Base-by-base conservation (phyloP, 2,888 invertebrate genomes). In the Anthophora plumipes region DNA sequence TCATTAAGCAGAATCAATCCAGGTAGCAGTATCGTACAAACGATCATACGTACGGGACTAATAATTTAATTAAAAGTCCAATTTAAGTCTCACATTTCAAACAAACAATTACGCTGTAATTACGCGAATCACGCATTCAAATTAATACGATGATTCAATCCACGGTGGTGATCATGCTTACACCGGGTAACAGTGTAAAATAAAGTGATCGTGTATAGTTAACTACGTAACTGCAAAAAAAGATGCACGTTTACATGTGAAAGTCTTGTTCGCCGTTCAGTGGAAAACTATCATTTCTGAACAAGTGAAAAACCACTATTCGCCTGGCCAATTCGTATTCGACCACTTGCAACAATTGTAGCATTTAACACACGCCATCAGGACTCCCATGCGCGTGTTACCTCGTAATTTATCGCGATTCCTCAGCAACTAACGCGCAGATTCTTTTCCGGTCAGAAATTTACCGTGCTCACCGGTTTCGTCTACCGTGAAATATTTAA, bases 401-500 rank as follows among this genome's bases (percentile, higher is more conserved):
- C 20, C 31, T 68, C 48, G 66, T 39, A 25, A 57, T 61, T 78
- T 55, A 55, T 76, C 41, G 55, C 22, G 41, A 68, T 61, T 37
- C 57, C 31, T 64, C 50, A 7, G 37, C 43, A 41, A 22, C 12
- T 9, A 5, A 39, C 12, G 57, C 57, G 39, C 46, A 59, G 31
- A 55, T 69, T 60, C 64, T 64, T 68, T 81, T 82, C 76, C 76
- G 71, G 71, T 80, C 71, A 54, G 81, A 82, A 80, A 76, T 82
- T 81, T 76, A 80, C 71, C 71, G 81, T 80, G 68, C 55, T 48
- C 48, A 5, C 20, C 14, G 25, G 60, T 64, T 68, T 80, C 71
- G 64, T 63, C 59, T 82, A 80, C 61, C 81, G 81, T 80, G 75
- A 80, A 80, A 46, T 57, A 67, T 66, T 77, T 55, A 52, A 20